Evolutionary conservation across 2,113 vertebrate genomes (phyloP), one percentile per base, ranked within the genome.

Genomic region (Alouatta palliata): DNA sequence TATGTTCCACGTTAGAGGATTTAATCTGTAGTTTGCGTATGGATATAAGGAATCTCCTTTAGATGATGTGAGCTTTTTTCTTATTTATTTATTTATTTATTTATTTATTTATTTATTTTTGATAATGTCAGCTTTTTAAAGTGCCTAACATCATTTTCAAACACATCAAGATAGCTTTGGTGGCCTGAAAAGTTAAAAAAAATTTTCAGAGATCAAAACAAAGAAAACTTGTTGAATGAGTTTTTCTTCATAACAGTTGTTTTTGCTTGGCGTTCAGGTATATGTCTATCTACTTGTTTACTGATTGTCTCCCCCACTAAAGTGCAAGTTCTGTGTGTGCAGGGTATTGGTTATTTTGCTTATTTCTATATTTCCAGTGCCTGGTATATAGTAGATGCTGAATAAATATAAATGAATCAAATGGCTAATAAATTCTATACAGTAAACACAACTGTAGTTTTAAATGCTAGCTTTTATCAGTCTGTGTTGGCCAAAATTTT

Each of bases 1-100:
- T n/a, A 68, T 35, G 32, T 35, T 68, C 32, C 32, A 68, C 7
- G 35, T 16, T 68, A 68, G 35, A 68, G 27, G 68, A 91, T 75
- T 96, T 87, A 93, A 70, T 93, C 56, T 84, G 8, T 87, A 87
- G 25, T 75, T 75, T 94, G 54, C 45, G 35, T 54, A 30, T 43
- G n/a, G 25, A 91, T 66, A 56, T 94, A 91, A 88, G 76, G 16
- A 49, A 35, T 81, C 32, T 52, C 30, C 89, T 86, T 35, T 16
- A 75, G 73, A 20, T 56, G 70, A 77, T 68, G 6, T 80, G 27
- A 75, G 20, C 32, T 94, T 81, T 64, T 64, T 30, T 52, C 14
- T 52, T 52, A 3, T 52, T 49, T 49, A 0, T 49, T 49, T 49
- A 2, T 49, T 49, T 45, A 45, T 45, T 45, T 45, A 45, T 52